Conservation (phyloP, 2,113 vertebrate genomes). For the Leucosticte australis region DNA sequence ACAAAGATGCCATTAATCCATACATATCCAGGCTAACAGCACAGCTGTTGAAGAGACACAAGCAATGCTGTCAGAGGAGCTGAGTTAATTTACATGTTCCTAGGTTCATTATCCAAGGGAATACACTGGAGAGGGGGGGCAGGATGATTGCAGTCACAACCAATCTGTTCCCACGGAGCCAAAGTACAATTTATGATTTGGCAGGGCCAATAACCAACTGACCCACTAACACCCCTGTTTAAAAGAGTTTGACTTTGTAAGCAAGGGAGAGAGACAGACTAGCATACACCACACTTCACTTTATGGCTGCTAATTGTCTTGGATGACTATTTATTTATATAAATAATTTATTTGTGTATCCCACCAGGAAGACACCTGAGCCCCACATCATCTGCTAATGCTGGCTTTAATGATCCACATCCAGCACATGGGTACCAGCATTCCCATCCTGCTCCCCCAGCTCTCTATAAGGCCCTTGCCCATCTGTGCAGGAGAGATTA, state of each 20-base stretch:
- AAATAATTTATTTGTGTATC: conserved; percentile 47
- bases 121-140: neutral
- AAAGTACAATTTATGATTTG: neutral
- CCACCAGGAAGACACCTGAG: conserved; percentile 50
- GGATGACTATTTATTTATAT: conserved; percentile 20
- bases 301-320: conserved; percentile 3
- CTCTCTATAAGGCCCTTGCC: neutral
- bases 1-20: neutral
- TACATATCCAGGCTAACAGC: neutral
- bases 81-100: neutral
- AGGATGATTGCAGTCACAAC: neutral
- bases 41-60: neutral
- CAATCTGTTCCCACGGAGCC: neutral
- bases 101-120: neutral
- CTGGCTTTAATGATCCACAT: conserved; percentile 7
- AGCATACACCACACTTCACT: neutral
- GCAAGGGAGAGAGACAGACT: neutral
- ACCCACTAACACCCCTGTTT: neutral
- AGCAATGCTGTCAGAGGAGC: neutral
- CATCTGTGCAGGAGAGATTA: conserved; percentile 44
- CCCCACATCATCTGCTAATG: neutral
- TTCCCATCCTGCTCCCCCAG: neutral
- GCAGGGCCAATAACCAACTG: neutral
- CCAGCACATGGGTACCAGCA: neutral
- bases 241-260: neutral